Evolutionary conservation across 2,888 invertebrate genomes (phyloP).

Genomic region (Theodoxus fluviatilis): DNA sequence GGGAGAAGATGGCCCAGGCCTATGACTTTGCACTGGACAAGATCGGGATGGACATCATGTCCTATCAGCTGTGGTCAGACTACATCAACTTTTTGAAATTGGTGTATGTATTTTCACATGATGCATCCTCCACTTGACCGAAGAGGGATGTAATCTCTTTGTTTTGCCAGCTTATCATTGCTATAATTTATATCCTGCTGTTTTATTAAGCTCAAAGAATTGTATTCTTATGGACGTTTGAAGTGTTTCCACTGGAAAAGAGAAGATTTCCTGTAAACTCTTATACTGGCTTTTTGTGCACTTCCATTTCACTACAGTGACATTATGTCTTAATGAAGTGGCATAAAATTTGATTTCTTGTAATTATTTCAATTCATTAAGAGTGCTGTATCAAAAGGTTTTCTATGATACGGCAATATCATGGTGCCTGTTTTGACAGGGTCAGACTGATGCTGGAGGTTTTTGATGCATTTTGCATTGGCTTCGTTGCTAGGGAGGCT

Average conservation of each 20-base stretch:
- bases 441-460: too few relatives aligned
- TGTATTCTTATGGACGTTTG: too few relatives aligned
- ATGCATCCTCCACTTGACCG: neutral
- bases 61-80: constrained; percentile 96
- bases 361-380: too few relatives aligned
- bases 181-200: too few relatives aligned
- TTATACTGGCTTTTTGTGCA: constrained; percentile 5
- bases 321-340: too few relatives aligned
- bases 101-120: constrained; percentile 69
- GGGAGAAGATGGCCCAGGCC: constrained; percentile 99
- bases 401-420: too few relatives aligned
- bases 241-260: neutral
- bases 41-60: constrained; percentile 97
- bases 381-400: too few relatives aligned
- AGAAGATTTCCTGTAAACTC: neutral
- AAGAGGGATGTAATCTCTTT: neutral
- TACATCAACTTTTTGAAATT: constrained; percentile 95
- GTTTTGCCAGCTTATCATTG: too few relatives aligned
- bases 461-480: neutral
- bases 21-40: constrained; percentile 99
- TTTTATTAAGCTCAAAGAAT: too few relatives aligned
- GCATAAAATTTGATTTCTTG: too few relatives aligned
- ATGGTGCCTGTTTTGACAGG: too few relatives aligned
- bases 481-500: constrained; percentile 74
- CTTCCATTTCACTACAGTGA: too few relatives aligned